phyloP scores from a whole-genome alignment of 2,888 invertebrate genomes.

The Dryocosmus kuriphilus region DNA sequence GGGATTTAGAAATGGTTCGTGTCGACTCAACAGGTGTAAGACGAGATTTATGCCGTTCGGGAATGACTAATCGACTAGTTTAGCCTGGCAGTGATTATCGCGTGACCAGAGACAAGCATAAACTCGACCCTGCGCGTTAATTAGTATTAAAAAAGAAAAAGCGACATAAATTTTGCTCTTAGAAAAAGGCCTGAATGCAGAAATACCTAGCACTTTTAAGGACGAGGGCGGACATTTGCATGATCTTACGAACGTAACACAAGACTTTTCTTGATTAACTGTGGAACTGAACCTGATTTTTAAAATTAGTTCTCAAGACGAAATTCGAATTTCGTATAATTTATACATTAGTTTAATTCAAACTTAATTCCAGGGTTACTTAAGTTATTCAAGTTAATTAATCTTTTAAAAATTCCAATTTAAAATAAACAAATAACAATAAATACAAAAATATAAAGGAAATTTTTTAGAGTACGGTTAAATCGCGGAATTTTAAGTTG shows the following conservation, averaged over 20 bases:
- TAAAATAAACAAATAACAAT: no score
- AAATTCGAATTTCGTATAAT: background rate
- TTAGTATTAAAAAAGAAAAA: slow-evolving; percentile 38
- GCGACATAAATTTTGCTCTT: slow-evolving; percentile 30
- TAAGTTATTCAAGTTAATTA: no score
- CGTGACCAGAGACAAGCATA: slow-evolving; percentile 38
- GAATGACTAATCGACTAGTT: slow-evolving; percentile 39
- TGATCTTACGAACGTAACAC: slow-evolving; percentile 6
- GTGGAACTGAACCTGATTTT: background rate
- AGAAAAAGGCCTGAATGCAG: slow-evolving; percentile 25
- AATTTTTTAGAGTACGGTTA: no score
- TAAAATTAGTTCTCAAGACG: background rate
- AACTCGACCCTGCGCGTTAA: slow-evolving; percentile 27
- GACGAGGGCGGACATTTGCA: slow-evolving; percentile 6
- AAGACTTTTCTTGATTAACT: slow-evolving; percentile 23
- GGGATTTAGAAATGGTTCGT: slow-evolving; percentile 38
- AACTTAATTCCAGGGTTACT: no score
- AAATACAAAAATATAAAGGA: no score
- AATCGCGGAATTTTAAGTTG: no score
- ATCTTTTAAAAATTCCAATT: no score
- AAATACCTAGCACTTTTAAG: slow-evolving; percentile 8
- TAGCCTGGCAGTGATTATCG: slow-evolving; percentile 35
- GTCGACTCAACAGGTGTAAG: slow-evolving; percentile 36
- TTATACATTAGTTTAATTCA: background rate
- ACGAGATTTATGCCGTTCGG: slow-evolving; percentile 16